Base-by-base conservation (phyloP, 2,888 invertebrate genomes). In the Phytoseiulus persimilis region DNA sequence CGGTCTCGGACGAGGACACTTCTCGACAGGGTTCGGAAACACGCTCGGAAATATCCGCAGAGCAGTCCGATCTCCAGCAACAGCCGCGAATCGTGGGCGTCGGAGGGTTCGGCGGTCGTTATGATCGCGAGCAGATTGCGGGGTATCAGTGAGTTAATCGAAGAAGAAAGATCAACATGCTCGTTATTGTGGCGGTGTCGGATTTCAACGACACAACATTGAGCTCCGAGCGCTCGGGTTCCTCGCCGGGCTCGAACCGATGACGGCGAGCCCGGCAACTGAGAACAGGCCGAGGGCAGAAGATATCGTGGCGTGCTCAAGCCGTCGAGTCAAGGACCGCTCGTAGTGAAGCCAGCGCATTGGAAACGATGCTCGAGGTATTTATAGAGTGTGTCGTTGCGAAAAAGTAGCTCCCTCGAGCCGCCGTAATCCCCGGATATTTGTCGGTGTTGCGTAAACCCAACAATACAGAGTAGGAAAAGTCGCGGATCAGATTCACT, bases 391-490 rank as follows among this genome's bases (percentile, higher is more conserved):
- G 18, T 65, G 23, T 65, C 65, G 65, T 14, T 14, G 65, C 14
- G 65, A 65, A 65, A 65, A 65, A 65, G 18, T 65, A 65, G 65
- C 65, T 65, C 28, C 65, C 18, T 23, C 23, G 18, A 65, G 14
- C 65, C 65, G 18, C 65, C 65, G 65, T 65, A 65, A 65, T 65
- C 65, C 65, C 65, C 28, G 1, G 65, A 65, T 6, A 65, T 65
- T 65, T 65, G 65, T 65, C 9, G 65, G 65, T 23, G 65, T 65
- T 65, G 28, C 65, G 65, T 65, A 65, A 65, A 65, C 18, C 65
- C 65, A 65, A 65, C 65, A 65, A 65, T 65, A 65, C 65, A 65
- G 65, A 65, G 65, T 65, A 65, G 65, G 65, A 65, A 65, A 65
- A 65, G 65, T 23, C 65, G 65, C 65, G 18, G 65, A 65, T 23